phyloP scores from a whole-genome alignment of 2,113 vertebrate genomes.

The Notiomystis cincta region DNA sequence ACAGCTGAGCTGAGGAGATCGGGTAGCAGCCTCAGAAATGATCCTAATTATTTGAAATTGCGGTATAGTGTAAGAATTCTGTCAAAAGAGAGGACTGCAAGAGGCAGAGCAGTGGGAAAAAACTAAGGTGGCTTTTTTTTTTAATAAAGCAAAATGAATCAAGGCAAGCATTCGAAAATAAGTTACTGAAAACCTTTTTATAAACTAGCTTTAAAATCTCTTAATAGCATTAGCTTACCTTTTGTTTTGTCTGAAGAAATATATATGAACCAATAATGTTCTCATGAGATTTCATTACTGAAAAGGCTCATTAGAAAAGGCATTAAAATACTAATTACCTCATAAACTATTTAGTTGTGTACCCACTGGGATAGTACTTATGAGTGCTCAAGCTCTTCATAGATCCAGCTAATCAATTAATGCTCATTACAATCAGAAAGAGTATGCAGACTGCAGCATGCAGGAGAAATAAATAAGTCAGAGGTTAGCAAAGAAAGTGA shows the following conservation, averaged over 20 bases:
- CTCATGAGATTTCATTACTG: conserved; percentile 81
- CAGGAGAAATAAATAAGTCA: conserved; percentile 71
- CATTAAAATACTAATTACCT: conserved; percentile 88
- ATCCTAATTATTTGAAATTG: conserved; percentile 53
- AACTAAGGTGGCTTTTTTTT: background rate
- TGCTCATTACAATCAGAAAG: conserved; percentile 85
- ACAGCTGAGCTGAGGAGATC: conserved; percentile 38
- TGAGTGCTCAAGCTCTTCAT: conserved; percentile 80
- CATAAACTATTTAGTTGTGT: conserved; percentile 96
- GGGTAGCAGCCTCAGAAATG: conserved; percentile 49
- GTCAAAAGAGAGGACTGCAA: background rate
- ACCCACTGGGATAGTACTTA: conserved; percentile 87
- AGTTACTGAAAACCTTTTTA: conserved; percentile 57
- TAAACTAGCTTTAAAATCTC: conserved; percentile 56
- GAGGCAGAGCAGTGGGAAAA: background rate
- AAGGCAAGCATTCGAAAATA: conserved; percentile 46
- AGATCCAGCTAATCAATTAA: conserved; percentile 96
- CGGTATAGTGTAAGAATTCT: conserved; percentile 14
- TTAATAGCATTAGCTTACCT: conserved; percentile 58
- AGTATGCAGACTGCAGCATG: conserved; percentile 65
- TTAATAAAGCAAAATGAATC: conserved; percentile 5
- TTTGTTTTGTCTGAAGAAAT: conserved; percentile 71
- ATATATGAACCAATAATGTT: conserved; percentile 74
- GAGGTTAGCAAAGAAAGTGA: conserved; percentile 61
- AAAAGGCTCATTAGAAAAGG: conserved; percentile 84